A percentile compares a stretch with the other conserved stretches of the same genome.
Evolutionary conservation across 2,113 vertebrate genomes (phyloP).

Genomic region (Stigmatopora nigra): DNA sequence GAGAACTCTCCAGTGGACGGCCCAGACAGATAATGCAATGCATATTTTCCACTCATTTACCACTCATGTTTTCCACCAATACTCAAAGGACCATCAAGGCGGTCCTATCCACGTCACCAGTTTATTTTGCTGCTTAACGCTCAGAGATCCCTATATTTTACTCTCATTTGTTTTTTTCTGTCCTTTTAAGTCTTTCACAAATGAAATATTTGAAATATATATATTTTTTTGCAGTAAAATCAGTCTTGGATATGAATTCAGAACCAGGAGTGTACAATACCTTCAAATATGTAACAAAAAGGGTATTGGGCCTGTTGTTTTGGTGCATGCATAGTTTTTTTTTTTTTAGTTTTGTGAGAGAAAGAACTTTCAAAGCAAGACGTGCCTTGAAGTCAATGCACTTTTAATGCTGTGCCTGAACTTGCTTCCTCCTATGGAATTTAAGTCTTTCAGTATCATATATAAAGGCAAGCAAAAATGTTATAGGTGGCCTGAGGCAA

Average conservation of each 20-base stretch:
- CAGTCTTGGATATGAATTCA: constrained; percentile 15
- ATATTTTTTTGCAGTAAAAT: too few relatives aligned
- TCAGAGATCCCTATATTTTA: constrained; percentile 35
- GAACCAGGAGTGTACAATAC: constrained; percentile 18
- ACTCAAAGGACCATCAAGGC: constrained; percentile 39
- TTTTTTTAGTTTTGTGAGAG: constrained; percentile 1
- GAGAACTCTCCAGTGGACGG: constrained; percentile 32
- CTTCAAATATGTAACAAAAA: constrained; percentile 10
- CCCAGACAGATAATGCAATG: constrained; percentile 47
- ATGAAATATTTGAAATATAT: constrained; percentile 25
- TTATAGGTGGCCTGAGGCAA: constrained; percentile 11
- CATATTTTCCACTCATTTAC: constrained; percentile 54
- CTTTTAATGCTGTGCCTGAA: background rate
- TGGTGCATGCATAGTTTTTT: background rate
- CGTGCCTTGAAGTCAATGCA: constrained; percentile 3
- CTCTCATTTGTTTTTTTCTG: constrained; percentile 34
- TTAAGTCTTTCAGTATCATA: constrained; percentile 8
- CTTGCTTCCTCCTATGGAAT: constrained; percentile 10
- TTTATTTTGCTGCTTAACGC: constrained; percentile 29
- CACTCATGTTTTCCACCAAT: constrained; percentile 47
- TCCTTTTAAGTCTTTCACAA: constrained; percentile 34
- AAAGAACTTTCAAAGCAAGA: background rate
- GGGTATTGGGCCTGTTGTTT: background rate
- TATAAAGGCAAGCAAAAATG: constrained; percentile 14
- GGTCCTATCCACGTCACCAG: constrained; percentile 24